Evolutionary conservation across 2,113 vertebrate genomes (phyloP), one percentile per base, ranked within the genome.

Genomic region (Syrmaticus mikado): DNA sequence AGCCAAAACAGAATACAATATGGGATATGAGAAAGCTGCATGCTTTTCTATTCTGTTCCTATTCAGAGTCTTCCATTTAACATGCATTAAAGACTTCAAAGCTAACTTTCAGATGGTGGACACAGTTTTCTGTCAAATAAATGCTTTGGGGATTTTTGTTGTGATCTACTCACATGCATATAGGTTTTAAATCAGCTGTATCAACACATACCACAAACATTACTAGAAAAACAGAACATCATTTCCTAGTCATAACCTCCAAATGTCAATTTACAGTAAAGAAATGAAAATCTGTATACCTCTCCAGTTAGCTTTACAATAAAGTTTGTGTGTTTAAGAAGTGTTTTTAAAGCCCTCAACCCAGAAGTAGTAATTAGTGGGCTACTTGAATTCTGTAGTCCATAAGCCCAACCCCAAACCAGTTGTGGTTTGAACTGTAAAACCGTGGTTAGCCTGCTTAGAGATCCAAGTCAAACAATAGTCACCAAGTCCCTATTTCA

Each of bases 401-500:
- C 74, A 82, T 53, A 77, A 92, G 64, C 67, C 72, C 21, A 55
- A 67, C 20, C 25, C 55, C 58, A 75, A 85, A 58, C 32, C 43
- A 77, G 32, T 85, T 8, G 3, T 3, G 50, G 50, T 78, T 87
- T 89, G 62, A n/a, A 62, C 1, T 68, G 11, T 40, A 87, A 83
- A 93, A 90, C 55, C 87, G 58, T 14, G 19, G 55, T 74, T 91
- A 95, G 60, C 60, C 41, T 89, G 38, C 73, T 83, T 83, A 87
- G n/a, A 91, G 70, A 79, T 27, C 87, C 20, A 81, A 90, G 36
- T 68, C 82, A 46, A 68, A 92, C 87, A 87, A 92, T 55, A 64
- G 58, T 91, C 75, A 96, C 52, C 82, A 73, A 94, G 41, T 78
- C 62, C 71, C 83, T 90, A 32, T 84, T 94, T 96, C 92, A 94